Percentiles rank a stretch among this genome's conserved stretches.
Conservation (phyloP, 2,113 vertebrate species). For the Strigops habroptila region DNA sequence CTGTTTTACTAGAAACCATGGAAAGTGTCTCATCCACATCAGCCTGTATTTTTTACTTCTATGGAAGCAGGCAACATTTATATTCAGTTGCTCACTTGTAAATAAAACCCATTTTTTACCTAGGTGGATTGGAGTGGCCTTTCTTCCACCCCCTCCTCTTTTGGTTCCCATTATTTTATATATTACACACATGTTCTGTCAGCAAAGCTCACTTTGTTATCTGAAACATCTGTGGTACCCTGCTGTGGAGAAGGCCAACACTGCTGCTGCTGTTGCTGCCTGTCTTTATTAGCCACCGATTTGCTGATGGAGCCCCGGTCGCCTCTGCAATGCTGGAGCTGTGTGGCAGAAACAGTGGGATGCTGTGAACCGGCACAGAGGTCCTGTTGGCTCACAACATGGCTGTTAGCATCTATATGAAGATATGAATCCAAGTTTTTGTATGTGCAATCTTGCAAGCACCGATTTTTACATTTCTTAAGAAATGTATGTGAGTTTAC, state of each 20-base stretch:
- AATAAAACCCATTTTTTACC: conserved; percentile 53
- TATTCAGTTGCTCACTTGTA: conserved; percentile 51
- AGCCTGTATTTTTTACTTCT: conserved; percentile 3
- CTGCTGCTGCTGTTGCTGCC: conserved; percentile 59
- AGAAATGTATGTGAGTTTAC: not conserved
- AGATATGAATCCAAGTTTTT: not conserved
- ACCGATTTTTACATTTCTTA: not conserved
- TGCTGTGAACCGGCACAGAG: not conserved
- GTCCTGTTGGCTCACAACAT: not conserved
- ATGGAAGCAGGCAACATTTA: conserved; percentile 23
- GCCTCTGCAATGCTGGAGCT: not conserved
- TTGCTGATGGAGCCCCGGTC: not conserved
- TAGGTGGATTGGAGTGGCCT: conserved; percentile 36
- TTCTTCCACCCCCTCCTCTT: not conserved
- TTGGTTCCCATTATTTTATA: conserved; percentile 64
- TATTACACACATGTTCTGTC: conserved; percentile 69
- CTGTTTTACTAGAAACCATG: not conserved
- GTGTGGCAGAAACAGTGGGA: not conserved
- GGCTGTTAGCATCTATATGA: not conserved
- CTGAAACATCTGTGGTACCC: conserved; percentile 71
- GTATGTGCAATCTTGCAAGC: not conserved
- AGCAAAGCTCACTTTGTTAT: conserved; percentile 62
- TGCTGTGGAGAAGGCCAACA: conserved; percentile 61
- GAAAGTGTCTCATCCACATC: conserved; percentile 15
- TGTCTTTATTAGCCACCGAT: conserved; percentile 64